These are phyloP conservation scores for Nannoperca australis DNA, from an alignment of 2,797 vertebrate genomes.

Conservation along the genomic window DNA sequence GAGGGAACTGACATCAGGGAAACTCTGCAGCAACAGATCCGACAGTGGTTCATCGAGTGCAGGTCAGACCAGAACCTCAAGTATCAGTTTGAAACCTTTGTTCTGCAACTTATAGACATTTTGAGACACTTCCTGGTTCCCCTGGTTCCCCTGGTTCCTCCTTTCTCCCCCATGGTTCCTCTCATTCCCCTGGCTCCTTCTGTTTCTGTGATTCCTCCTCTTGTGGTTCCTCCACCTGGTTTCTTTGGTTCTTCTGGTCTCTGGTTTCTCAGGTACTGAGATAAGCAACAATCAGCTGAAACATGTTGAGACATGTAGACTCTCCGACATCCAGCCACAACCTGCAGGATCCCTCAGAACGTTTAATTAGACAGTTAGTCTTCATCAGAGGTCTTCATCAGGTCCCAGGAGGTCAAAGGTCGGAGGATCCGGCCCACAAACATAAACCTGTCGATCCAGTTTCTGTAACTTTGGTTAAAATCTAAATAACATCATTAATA, in stretches of 20 bases:
- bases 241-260: too few relatives aligned
- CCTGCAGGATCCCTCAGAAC: neutral
- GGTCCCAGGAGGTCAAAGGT: neutral
- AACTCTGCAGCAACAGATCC: neutral
- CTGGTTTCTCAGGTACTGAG: too few relatives aligned
- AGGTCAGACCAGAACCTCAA: conserved; percentile 9
- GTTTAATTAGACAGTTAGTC: neutral
- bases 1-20: conserved; percentile 2
- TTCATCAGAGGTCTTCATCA: neutral
- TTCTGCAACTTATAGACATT: too few relatives aligned
- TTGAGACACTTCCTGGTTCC: neutral
- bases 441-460: neutral
- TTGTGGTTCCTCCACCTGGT: too few relatives aligned
- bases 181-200: neutral
- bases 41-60: neutral
- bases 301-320: too few relatives aligned
- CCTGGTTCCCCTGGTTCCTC: neutral
- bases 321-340: neutral
- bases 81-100: neutral
- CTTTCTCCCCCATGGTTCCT: neutral
- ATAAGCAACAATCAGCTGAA: too few relatives aligned
- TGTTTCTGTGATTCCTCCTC: too few relatives aligned
- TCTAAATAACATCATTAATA: neutral
- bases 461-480: neutral
- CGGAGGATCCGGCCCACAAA: neutral